phyloP scores from a whole-genome alignment of 1,140 invertebrate genomes.

The Stegodyphus mimosarum region DNA sequence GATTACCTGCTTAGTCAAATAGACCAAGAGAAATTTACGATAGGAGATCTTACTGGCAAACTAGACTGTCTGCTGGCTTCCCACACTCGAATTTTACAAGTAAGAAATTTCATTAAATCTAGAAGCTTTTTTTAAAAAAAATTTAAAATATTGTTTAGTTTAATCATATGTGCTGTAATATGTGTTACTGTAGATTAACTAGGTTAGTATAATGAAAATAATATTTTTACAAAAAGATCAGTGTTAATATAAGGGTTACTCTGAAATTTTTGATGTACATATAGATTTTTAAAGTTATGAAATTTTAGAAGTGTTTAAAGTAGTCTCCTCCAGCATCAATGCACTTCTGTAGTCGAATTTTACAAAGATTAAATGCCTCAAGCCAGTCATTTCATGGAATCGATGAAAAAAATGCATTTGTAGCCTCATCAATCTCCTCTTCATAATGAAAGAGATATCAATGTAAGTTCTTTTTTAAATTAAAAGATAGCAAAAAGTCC shows the following conservation, averaged over 20 bases:
- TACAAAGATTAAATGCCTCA: background rate
- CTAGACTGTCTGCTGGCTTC: constrained; percentile 73
- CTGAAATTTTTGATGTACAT: background rate
- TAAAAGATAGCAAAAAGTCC: background rate
- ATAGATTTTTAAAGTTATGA: background rate
- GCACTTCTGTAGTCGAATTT: background rate
- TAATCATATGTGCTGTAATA: too few species aligned
- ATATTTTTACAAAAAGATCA: too few species aligned
- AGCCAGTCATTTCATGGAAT: too few species aligned
- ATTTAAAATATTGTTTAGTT: too few species aligned
- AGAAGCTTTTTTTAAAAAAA: too few species aligned
- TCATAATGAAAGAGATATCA: background rate
- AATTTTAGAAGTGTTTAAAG: background rate
- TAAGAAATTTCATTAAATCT: constrained; percentile 3
- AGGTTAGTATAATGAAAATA: too few species aligned
- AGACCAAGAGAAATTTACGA: constrained; percentile 64
- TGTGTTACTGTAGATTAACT: too few species aligned
- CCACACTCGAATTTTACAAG: constrained; percentile 75
- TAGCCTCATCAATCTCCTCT: background rate
- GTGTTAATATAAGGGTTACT: background rate
- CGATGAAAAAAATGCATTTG: background rate
- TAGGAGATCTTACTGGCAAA: constrained; percentile 68
- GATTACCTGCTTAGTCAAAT: constrained; percentile 78
- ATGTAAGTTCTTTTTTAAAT: background rate
- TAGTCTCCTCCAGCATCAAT: background rate